Percentiles rank a stretch among this genome's conserved stretches.
These are phyloP conservation scores for Drosophila infuscata DNA, from an alignment of 2,888 invertebrate species.

Conservation along the genomic window DNA sequence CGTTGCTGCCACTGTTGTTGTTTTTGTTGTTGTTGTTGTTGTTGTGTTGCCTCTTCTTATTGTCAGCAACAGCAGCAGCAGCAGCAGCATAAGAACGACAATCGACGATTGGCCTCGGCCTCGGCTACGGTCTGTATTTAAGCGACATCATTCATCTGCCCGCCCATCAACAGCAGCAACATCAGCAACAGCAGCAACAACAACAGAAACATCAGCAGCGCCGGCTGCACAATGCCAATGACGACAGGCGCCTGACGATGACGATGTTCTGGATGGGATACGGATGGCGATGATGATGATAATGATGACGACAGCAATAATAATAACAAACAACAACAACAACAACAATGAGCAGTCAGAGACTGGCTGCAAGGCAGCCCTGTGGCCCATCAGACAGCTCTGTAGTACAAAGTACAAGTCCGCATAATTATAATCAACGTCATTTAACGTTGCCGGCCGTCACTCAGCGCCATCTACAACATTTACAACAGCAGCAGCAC, in stretches of 20 bases:
- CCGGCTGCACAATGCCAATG: conserved; percentile 58
- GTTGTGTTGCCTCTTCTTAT: conserved; percentile 1
- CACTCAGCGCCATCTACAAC: conserved; percentile 70
- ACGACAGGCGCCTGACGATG: conserved; percentile 58
- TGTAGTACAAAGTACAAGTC: conserved; percentile 78
- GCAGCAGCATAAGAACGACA: conserved; percentile 59
- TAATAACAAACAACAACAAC: conserved; percentile 56
- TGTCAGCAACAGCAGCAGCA: conserved; percentile 14
- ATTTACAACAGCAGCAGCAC: conserved; percentile 58
- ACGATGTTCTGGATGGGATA: conserved; percentile 58
- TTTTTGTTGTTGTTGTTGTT: conserved; percentile 24
- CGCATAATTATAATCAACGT: conserved; percentile 83
- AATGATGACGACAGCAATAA: conserved; percentile 58
- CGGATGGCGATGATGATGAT: conserved; percentile 55
- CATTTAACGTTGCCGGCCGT: conserved; percentile 80
- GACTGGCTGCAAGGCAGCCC: conserved; percentile 59
- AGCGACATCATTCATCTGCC: conserved; percentile 81
- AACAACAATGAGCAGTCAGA: conserved; percentile 39
- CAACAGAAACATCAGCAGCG: conserved; percentile 26
- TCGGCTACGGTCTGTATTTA: conserved; percentile 75
- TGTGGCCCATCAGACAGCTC: conserved; percentile 58
- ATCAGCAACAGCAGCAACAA: conserved; percentile 37
- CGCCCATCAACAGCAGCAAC: conserved; percentile 74
- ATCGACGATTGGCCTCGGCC: conserved; percentile 73
- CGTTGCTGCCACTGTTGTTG: conserved; percentile 36